phyloP scores from a whole-genome alignment of 2,888 invertebrate species.

The Trisateles emortualis region DNA sequence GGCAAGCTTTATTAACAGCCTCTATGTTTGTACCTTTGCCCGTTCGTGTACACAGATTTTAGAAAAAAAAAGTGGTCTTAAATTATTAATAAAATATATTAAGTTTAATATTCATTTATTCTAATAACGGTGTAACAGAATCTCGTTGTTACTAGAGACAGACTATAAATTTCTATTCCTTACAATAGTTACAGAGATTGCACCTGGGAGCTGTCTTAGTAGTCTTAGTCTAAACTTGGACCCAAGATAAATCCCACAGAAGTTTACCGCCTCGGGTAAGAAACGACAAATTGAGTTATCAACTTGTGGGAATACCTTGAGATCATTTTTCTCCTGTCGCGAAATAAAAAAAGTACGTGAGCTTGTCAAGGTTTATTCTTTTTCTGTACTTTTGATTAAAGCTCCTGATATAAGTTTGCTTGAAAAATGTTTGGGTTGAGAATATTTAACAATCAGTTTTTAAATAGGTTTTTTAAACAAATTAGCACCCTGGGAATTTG shows the following conservation, averaged over 20 bases:
- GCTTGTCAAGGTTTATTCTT: constrained; percentile 26
- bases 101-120: neutral
- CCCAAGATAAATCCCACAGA: constrained; percentile 68
- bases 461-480: too few species aligned
- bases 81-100: too few species aligned
- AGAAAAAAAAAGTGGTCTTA: too few species aligned
- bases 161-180: constrained; percentile 79
- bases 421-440: too few species aligned
- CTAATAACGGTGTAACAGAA: constrained; percentile 56
- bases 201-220: constrained; percentile 79
- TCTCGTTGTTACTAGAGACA: constrained; percentile 52
- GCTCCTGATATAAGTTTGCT: neutral
- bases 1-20: too few species aligned
- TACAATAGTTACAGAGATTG: constrained; percentile 80
- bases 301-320: constrained; percentile 55
- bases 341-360: constrained; percentile 41
- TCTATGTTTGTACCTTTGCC: too few species aligned
- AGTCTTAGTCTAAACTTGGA: constrained; percentile 71
- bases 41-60: too few species aligned
- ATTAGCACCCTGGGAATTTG: too few species aligned
- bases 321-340: constrained; percentile 58
- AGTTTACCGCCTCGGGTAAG: constrained; percentile 59
- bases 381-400: constrained; percentile 7
- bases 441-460: too few species aligned
- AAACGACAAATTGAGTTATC: constrained; percentile 75